phyloP scores from a whole-genome alignment of 2,888 invertebrate species.

The Drosophila ustulata region DNA sequence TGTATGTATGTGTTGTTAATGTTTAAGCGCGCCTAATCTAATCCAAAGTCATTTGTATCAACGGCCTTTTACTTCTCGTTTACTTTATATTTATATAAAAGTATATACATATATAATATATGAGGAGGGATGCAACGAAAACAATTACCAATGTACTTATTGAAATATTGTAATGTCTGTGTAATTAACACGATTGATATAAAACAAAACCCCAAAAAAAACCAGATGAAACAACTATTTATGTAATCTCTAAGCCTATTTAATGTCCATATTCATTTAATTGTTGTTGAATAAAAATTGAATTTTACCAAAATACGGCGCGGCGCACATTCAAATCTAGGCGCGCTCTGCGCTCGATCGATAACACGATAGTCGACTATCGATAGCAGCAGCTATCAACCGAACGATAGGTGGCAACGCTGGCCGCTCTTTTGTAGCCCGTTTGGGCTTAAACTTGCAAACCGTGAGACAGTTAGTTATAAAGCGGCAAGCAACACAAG shows the following conservation, averaged over 20 bases:
- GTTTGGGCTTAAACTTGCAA: constrained; percentile 28
- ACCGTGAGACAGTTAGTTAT: constrained; percentile 48
- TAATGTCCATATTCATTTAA: constrained; percentile 78
- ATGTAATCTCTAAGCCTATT: constrained; percentile 78
- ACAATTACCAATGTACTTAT: constrained; percentile 77
- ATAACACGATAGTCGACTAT: constrained; percentile 15
- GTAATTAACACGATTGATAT: constrained; percentile 48
- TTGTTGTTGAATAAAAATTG: constrained; percentile 77
- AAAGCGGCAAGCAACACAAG: constrained; percentile 51
- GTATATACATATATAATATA: constrained; percentile 47
- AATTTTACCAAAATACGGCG: constrained; percentile 62
- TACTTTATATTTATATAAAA: constrained; percentile 67
- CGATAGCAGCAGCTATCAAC: constrained; percentile 8
- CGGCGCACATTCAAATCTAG: background rate
- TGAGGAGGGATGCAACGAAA: constrained; percentile 72
- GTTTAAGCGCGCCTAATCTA: constrained; percentile 73
- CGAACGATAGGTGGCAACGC: constrained; percentile 36
- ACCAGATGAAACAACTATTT: constrained; percentile 63
- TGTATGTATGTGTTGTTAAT: constrained; percentile 74
- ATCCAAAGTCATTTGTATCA: constrained; percentile 78
- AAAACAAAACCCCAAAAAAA: constrained; percentile 9
- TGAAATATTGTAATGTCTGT: constrained; percentile 72
- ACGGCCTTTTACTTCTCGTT: constrained; percentile 79
- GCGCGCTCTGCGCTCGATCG: constrained; percentile 21
- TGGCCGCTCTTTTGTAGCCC: background rate